Base-by-base conservation (phyloP, 2,888 invertebrate genomes). In the Hydropsyche betteni region DNA sequence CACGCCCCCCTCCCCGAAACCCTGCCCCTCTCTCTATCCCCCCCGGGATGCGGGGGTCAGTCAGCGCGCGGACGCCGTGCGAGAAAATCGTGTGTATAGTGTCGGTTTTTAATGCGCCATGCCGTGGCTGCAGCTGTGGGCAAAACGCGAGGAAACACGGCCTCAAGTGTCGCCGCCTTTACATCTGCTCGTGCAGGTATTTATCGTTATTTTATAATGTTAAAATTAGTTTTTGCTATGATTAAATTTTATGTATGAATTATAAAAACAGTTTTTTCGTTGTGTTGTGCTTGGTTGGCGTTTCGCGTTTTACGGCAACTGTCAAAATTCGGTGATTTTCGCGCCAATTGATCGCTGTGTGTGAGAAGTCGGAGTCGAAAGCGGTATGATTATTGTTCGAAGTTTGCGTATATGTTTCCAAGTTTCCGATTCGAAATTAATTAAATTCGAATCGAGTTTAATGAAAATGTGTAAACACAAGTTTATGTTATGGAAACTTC, bases 121-220 rank as follows among this genome's bases (percentile, higher is more conserved):
- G 80, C 80, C 80, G 50, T 80, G 78, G 80, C 85, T 81, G 78
- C 87, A 87, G 79, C 86, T 86, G 81, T 87, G 87, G 87, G 86
- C 87, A 77, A 84, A 84, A 70, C 84, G 84, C 78, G 85, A 84
- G 74, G 82, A 83, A 83, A 74, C 83, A 84, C 79, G 82, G 81
- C 78, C 78, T 16, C 64, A 52, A 58, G 84, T 85, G 81, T 85
- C 84, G 80, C 83, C 83, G 76, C 84, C 86, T 76, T 81, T 84
- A 74, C 84, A 84, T 73, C 81, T 85, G 78, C 80, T 84, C 74
- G 79, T 83, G 74, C 84, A 86, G 86, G 87, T 87, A 83, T 44
- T 44, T 6, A 8, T 44, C 3, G 44, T 44, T 8, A n/a, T n/a
- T n/a, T n/a, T n/a, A 24, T 24, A 24, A 24, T 24, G 2, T 24